Base-by-base conservation (phyloP, 2,888 invertebrate genomes). In the Acholoe squamosa region DNA sequence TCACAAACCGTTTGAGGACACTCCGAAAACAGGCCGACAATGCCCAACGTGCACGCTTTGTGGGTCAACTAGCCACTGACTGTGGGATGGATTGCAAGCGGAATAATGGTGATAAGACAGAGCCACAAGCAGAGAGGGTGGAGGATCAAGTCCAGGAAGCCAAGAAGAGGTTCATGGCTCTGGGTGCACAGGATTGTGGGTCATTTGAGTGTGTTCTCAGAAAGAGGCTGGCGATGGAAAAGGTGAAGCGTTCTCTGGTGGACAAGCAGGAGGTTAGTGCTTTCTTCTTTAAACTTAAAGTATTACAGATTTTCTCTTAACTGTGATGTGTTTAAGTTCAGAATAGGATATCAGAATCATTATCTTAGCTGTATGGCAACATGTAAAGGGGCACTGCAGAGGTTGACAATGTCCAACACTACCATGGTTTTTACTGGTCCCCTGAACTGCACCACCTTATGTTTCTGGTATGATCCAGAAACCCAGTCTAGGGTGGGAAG, bases 1-100 rank as follows among this genome's bases (percentile, higher is more conserved):
- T 61, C 61, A n/a, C 61, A 7, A 61, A 14, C 19, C 22, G 14
- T 19, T 61, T 31, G 28, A 31, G 31, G 25, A 25, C 76, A 25
- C 25, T 71, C n/a, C 7, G 71, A 71, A 25, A 25, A 14, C 14
- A 28, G n/a, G 71, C 28, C 71, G 28, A 71, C 0, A 28, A 5
- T 14, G 43, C 43, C 5, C 43, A 28, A 25, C 25, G 25, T 1
- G 1, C 14, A 0, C 80, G 80, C 34, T 80, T 80, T 22, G 80
- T 80, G 16, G 80, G 80, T 7, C 80, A 80, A 34, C 80, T 80
- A 34, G 80, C 80, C 80, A 80, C 80, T 3, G 80, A 80, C 34
- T 80, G 80, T 43, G 80, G 80, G 0, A 34, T 80, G 80, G 80
- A 80, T 5, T 80, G 80, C 34, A 43, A 80, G 43, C 76, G 76